phyloP scores from a whole-genome alignment of 2,888 invertebrate species.

The Macrophya alboannulata region DNA sequence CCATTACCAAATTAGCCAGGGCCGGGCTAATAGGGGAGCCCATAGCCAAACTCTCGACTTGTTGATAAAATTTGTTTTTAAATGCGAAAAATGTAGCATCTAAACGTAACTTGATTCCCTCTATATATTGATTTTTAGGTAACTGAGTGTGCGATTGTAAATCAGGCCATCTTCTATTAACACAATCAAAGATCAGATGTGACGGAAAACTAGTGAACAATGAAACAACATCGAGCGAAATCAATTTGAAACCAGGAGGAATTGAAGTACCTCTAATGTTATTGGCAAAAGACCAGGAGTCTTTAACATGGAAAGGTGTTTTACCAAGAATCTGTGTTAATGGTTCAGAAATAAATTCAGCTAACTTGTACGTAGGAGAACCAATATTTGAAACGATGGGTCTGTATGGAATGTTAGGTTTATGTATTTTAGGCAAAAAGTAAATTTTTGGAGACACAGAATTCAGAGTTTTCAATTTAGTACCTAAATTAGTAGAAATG shows the following conservation, averaged over 20 bases:
- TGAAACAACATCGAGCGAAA: slow-evolving; percentile 59
- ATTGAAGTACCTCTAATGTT: neutral
- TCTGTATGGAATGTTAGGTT: slow-evolving; percentile 5
- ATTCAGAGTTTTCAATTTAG: neutral
- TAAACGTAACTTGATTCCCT: too few species aligned
- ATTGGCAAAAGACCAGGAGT: neutral
- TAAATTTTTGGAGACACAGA: slow-evolving; percentile 12
- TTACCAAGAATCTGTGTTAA: neutral
- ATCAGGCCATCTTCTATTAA: slow-evolving; percentile 61
- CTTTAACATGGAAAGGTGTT: neutral
- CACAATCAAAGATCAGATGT: slow-evolving; percentile 39
- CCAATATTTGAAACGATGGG: neutral
- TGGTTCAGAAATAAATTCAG: neutral
- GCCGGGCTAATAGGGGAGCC: slow-evolving; percentile 63
- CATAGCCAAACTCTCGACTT: slow-evolving; percentile 62
- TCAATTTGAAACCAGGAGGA: neutral
- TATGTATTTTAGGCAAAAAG: slow-evolving; percentile 1
- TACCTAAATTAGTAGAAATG: neutral
- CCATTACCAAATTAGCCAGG: slow-evolving; percentile 62
- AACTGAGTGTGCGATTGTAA: too few species aligned
- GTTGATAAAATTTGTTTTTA: too few species aligned
- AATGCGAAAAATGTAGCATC: too few species aligned
- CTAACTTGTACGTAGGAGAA: neutral
- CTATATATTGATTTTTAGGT: too few species aligned
- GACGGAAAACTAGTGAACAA: slow-evolving; percentile 62